phyloP scores from a whole-genome alignment of 2,888 invertebrate species.

The Hofmannophila pseudospretella region DNA sequence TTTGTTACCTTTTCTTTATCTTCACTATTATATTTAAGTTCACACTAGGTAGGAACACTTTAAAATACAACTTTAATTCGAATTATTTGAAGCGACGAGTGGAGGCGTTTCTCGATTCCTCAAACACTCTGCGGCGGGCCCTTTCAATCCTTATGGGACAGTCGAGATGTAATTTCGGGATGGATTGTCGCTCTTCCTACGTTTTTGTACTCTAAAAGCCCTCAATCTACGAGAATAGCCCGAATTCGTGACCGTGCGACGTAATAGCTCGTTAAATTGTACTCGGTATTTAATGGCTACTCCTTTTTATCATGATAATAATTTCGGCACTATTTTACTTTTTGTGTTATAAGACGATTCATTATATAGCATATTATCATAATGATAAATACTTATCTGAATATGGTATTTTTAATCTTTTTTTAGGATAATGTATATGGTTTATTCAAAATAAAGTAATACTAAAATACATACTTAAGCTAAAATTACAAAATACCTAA shows the following conservation, averaged over 20 bases:
- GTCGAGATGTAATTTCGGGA: conserved; percentile 26
- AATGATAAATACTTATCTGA: too few relatives aligned
- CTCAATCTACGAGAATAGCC: conserved; percentile 13
- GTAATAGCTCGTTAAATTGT: conserved; percentile 19
- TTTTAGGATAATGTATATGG: too few relatives aligned
- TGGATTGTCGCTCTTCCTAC: conserved; percentile 22
- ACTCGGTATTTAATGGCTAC: conserved; percentile 9
- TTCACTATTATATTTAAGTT: too few relatives aligned
- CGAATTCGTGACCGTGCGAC: conserved; percentile 13
- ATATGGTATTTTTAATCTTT: too few relatives aligned
- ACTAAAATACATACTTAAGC: too few relatives aligned
- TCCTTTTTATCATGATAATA: conserved; percentile 3
- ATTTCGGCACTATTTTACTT: conserved; percentile 3
- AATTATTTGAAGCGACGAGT: conserved; percentile 10
- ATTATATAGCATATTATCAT: too few relatives aligned
- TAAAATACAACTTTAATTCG: neutral
- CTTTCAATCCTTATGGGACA: conserved; percentile 11
- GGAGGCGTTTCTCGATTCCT: conserved; percentile 17
- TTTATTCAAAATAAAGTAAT: too few relatives aligned
- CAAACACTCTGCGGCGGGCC: conserved; percentile 1
- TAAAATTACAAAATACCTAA: too few relatives aligned
- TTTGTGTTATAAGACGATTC: too few relatives aligned
- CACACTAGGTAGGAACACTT: too few relatives aligned
- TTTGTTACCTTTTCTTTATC: too few relatives aligned
- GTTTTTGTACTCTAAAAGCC: conserved; percentile 14